A percentile compares a stretch with the other conserved stretches of the same genome.
Evolutionary conservation across 1,140 invertebrate genomes (phyloP).

Genomic region (Hirudo medicinalis): DNA sequence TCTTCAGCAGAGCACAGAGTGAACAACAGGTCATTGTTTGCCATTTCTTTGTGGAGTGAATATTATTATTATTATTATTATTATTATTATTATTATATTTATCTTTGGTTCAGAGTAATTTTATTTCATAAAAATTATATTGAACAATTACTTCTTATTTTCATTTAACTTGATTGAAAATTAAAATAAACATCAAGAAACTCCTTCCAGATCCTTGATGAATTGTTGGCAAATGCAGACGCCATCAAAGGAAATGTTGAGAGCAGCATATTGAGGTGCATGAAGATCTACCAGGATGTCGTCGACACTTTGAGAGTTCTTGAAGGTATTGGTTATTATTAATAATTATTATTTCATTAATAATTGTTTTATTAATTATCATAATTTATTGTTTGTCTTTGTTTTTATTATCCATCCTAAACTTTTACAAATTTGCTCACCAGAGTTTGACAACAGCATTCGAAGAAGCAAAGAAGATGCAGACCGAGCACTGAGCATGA

Average conservation of each 20-base stretch:
- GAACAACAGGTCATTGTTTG: background rate
- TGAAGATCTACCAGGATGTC: slow-evolving; percentile 71
- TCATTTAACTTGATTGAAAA: slow-evolving; percentile 35
- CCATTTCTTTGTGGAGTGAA: background rate
- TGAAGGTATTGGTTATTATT: slow-evolving; percentile 49
- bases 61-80: background rate
- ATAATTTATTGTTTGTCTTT: too few species aligned
- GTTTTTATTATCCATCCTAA: background rate
- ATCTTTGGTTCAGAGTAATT: too few species aligned
- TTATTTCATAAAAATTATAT: background rate
- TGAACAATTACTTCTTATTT: slow-evolving; percentile 39
- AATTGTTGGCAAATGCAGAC: slow-evolving; percentile 56
- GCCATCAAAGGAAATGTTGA: slow-evolving; percentile 58
- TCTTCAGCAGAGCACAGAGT: background rate
- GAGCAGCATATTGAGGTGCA: slow-evolving; percentile 65
- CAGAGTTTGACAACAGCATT: too few species aligned
- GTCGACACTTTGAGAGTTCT: slow-evolving; percentile 69
- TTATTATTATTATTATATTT: background rate
- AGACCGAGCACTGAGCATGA: too few species aligned
- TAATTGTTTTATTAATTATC: background rate
- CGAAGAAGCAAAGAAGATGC: too few species aligned
- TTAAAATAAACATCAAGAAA: slow-evolving; percentile 48
- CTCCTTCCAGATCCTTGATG: slow-evolving; percentile 48
- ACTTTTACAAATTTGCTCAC: background rate
- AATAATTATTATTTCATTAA: background rate